A percentile compares a stretch with the other conserved stretches of the same genome.
phyloP scores from a whole-genome alignment of 1,140 invertebrate genomes.

The Penaeus vannamei region DNA sequence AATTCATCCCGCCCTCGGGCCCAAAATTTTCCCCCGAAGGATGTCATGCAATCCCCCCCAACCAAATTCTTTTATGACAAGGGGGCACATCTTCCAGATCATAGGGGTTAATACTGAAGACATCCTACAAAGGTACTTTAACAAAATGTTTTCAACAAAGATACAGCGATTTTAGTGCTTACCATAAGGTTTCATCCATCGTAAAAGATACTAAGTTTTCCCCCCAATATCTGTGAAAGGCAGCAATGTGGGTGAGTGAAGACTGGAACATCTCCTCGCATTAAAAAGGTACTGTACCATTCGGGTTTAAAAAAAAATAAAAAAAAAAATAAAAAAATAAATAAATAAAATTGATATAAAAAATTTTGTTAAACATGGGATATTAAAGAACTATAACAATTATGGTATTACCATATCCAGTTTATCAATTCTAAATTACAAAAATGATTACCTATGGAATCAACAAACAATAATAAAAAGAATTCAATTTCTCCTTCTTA shows the following conservation, averaged over 20 bases:
- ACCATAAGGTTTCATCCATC: conserved; percentile 71
- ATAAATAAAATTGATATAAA: background rate
- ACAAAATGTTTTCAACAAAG: background rate
- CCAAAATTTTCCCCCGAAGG: too few relatives aligned
- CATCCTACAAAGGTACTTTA: too few relatives aligned
- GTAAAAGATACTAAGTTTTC: conserved; percentile 74
- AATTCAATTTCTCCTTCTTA: background rate
- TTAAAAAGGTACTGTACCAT: conserved; percentile 74
- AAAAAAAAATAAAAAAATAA: background rate
- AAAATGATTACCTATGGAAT: background rate
- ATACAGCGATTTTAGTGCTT: conserved; percentile 41
- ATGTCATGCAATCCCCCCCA: too few relatives aligned
- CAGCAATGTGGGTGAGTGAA: conserved; percentile 74
- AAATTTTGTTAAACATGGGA: background rate
- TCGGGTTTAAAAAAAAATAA: conserved; percentile 68
- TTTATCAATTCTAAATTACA: background rate
- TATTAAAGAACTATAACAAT: background rate
- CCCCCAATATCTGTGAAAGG: conserved; percentile 76
- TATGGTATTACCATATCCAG: background rate
- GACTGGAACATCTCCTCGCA: conserved; percentile 72
- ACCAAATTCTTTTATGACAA: too few relatives aligned
- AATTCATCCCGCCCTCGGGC: too few relatives aligned
- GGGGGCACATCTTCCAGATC: too few relatives aligned
- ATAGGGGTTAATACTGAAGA: too few relatives aligned
- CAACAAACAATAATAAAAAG: background rate